Percentiles rank a stretch among this genome's conserved stretches.
Evolutionary conservation across 2,113 vertebrate species (phyloP).

Genomic region (Tursiops truncatus): DNA sequence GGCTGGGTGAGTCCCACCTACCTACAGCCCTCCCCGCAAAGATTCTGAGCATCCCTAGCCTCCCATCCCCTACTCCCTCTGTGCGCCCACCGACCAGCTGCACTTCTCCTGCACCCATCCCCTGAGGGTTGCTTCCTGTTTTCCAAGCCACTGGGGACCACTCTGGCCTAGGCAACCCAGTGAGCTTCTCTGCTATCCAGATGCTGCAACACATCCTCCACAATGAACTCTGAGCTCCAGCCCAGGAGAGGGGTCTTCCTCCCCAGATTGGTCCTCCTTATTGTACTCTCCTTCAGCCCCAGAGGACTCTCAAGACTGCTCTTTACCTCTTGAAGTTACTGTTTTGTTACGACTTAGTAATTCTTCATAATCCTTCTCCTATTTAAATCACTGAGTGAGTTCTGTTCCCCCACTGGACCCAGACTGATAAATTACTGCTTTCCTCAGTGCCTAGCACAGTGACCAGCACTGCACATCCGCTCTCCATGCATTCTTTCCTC

Average conservation of each 20-base stretch:
- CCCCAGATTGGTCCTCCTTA: not conserved
- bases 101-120: not conserved
- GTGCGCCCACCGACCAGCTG: fast-evolving
- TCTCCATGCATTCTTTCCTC: not conserved
- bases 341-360: not conserved
- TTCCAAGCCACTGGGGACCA: not conserved
- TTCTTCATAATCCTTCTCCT: not conserved
- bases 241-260: not conserved
- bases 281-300: not conserved
- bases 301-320: not conserved
- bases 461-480: no score
- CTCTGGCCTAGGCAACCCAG: not conserved
- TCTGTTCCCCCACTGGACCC: not conserved
- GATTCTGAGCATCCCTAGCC: not conserved
- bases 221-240: not conserved
- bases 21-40: not conserved
- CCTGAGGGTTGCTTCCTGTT: not conserved
- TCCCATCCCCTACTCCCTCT: not conserved
- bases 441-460: not conserved
- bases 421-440: not conserved
- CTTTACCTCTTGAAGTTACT: not conserved
- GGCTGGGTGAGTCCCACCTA: not conserved
- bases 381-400: not conserved
- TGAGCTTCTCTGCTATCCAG: not conserved
- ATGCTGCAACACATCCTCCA: not conserved